phyloP scores from a whole-genome alignment of 2,113 vertebrate species.

The Eubucco bourcierii region DNA sequence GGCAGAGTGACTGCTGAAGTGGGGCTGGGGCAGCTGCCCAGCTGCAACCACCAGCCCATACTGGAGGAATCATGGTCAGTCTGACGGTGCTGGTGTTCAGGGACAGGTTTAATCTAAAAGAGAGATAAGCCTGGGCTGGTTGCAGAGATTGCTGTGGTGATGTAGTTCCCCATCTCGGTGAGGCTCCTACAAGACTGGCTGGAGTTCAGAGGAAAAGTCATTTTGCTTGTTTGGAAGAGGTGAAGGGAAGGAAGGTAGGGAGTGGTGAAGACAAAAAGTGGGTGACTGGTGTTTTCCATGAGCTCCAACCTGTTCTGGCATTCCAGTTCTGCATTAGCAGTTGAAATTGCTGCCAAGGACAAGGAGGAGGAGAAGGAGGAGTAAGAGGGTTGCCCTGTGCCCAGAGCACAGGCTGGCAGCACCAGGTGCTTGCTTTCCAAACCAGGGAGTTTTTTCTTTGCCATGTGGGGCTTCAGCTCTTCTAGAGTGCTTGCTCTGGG shows the following conservation, averaged over 20 bases:
- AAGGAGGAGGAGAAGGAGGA: not conserved
- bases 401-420: not conserved
- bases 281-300: not conserved
- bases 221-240: not conserved
- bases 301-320: fast-evolving
- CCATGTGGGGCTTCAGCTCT: not conserved
- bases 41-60: fast-evolving
- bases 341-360: not conserved
- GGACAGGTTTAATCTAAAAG: not conserved
- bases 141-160: fast-evolving
- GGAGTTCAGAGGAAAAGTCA: not conserved
- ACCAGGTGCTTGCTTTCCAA: not conserved
- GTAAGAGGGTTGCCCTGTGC: not conserved
- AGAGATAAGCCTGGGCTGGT: not conserved
- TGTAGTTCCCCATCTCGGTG: fast-evolving
- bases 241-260: not conserved
- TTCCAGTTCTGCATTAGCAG: fast-evolving
- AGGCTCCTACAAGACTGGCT: not conserved
- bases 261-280: fast-evolving
- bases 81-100: fast-evolving
- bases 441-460: not conserved
- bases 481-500: not conserved
- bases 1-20: fast-evolving
- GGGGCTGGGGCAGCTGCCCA: not conserved
- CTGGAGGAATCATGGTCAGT: fast-evolving